These are phyloP conservation scores for Aphidoletes aphidimyza DNA, from an alignment of 2,888 invertebrate species.

Conservation along the genomic window DNA sequence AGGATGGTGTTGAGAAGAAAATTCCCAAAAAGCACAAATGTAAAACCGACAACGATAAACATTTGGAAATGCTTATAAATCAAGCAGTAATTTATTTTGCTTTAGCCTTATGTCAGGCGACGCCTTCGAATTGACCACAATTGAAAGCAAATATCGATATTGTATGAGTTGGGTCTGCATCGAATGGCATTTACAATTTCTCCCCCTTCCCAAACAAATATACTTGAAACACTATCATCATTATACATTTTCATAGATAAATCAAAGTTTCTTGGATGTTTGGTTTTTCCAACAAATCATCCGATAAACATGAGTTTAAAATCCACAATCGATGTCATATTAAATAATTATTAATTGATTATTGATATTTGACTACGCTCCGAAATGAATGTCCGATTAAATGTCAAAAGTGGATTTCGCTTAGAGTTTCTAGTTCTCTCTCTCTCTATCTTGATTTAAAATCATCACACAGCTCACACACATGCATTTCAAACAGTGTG, in stretches of 20 bases:
- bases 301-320: background rate
- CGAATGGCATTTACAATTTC: background rate
- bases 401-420: background rate
- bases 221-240: background rate
- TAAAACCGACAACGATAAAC: background rate
- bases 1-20: background rate
- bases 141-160: background rate
- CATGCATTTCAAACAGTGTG: too few species aligned
- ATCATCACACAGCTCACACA: too few species aligned
- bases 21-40: background rate
- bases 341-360: constrained; percentile 9
- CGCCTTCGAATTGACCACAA: constrained; percentile 1
- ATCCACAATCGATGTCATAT: background rate
- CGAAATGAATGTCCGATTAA: background rate
- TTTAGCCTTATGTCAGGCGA: background rate
- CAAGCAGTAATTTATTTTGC: background rate
- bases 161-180: background rate
- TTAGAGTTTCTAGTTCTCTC: background rate
- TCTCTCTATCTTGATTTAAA: too few species aligned
- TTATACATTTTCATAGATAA: background rate
- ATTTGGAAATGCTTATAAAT: constrained; percentile 13
- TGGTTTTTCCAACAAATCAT: background rate
- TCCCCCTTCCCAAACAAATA: background rate
- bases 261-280: background rate
- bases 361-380: background rate